Conservation (phyloP, 2,888 invertebrate genomes). For the Drosophila imparisetae region DNA sequence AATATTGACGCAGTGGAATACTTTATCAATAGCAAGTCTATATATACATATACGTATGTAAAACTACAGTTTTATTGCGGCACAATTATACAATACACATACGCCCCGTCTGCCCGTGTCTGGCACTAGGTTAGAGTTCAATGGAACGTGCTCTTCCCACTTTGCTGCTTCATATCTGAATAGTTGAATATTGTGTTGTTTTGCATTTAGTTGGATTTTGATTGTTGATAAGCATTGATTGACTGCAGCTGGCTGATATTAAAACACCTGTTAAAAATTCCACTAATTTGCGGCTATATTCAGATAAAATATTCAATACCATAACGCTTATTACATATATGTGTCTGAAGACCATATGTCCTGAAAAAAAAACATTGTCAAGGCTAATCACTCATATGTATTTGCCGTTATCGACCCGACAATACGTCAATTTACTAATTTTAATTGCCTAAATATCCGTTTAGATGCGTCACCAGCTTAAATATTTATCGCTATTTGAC, state of each 20-base stretch:
- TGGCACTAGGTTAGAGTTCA: slow-evolving; percentile 66
- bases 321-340: background rate
- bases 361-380: background rate
- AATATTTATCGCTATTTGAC: slow-evolving; percentile 23
- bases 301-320: background rate
- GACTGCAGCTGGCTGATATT: slow-evolving; percentile 5
- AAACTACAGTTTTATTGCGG: slow-evolving; percentile 35
- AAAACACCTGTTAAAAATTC: slow-evolving; percentile 13
- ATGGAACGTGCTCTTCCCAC: slow-evolving; percentile 34
- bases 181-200: slow-evolving; percentile 23
- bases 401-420: background rate
- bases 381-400: background rate
- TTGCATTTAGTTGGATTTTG: slow-evolving; percentile 5
- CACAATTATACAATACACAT: slow-evolving; percentile 55
- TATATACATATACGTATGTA: slow-evolving; percentile 8
- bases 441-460: slow-evolving; percentile 23
- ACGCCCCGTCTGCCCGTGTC: slow-evolving; percentile 53
- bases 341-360: background rate
- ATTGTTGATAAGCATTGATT: slow-evolving; percentile 36
- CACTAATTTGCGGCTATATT: background rate
- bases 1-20: slow-evolving; percentile 42
- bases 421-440: slow-evolving; percentile 6
- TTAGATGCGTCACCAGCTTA: slow-evolving; percentile 7
- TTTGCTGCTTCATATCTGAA: background rate
- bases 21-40: slow-evolving; percentile 40